Evolutionary conservation across 2,797 vertebrate genomes (phyloP).

Genomic region (Amniataba percoides): DNA sequence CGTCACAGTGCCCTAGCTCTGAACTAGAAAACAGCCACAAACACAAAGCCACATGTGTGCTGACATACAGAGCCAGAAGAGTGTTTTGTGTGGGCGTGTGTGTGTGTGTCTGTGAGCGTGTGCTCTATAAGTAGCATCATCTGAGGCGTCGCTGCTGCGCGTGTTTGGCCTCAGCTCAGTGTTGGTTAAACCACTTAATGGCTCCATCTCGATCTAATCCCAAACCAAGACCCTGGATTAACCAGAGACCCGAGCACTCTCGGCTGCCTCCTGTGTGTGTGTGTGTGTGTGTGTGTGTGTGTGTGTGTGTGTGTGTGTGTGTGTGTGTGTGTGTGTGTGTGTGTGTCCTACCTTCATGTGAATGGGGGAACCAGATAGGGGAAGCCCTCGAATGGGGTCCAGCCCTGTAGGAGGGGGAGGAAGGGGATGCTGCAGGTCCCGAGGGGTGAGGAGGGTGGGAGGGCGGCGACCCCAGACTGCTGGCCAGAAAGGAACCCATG

Average conservation of each 20-base stretch:
- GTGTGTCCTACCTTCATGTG: constrained; percentile 91
- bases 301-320: constrained; percentile 24
- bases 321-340: constrained; percentile 31
- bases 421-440: constrained; percentile 89
- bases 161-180: constrained; percentile 73
- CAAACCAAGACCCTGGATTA: constrained; percentile 80
- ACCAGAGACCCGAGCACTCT: constrained; percentile 61
- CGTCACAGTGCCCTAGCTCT: constrained; percentile 22
- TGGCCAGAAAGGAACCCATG: constrained; percentile 96
- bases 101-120: constrained; percentile 36
- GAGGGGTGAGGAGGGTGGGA: constrained; percentile 88
- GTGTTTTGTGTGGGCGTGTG: constrained; percentile 11
- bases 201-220: constrained; percentile 81
- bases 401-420: constrained; percentile 90
- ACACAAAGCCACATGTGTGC: constrained; percentile 59
- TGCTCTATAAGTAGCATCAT: constrained; percentile 70
- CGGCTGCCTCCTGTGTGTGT: constrained; percentile 41
- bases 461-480: constrained; percentile 91
- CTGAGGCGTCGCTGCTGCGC: constrained; percentile 63
- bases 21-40: constrained; percentile 61
- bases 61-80: constrained; percentile 47
- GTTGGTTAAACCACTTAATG: constrained; percentile 83
- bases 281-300: constrained; percentile 28
- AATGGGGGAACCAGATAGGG: constrained; percentile 97
- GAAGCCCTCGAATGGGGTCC: constrained; percentile 92